Conservation (phyloP, 2,888 invertebrate species). For the Oscheius onirici region DNA sequence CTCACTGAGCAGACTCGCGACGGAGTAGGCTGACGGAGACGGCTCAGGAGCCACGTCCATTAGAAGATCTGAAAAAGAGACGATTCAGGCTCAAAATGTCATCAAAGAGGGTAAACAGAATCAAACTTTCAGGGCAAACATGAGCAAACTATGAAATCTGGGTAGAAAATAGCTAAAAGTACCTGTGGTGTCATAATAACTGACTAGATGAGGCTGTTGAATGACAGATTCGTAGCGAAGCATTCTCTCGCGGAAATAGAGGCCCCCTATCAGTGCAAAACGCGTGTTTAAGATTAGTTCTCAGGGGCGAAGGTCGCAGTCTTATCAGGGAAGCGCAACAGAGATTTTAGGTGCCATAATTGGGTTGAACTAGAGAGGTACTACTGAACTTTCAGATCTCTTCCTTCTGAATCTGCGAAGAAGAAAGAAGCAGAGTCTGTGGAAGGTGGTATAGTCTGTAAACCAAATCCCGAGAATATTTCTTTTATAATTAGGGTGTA, state of each 20-base stretch:
- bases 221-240: constrained; percentile 17
- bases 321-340: constrained; percentile 17
- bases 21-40: constrained; percentile 25
- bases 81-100: not conserved
- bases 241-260: not conserved
- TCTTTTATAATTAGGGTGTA: too few relatives aligned
- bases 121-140: not conserved
- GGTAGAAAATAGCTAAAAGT: not conserved
- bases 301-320: constrained; percentile 23
- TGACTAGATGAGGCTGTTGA: not conserved
- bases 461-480: too few relatives aligned
- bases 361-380: not conserved
- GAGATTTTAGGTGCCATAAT: constrained; percentile 17
- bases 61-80: not conserved
- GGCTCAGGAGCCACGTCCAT: constrained; percentile 30
- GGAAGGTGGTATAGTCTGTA: too few relatives aligned
- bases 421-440: too few relatives aligned
- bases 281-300: constrained; percentile 22
- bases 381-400: too few relatives aligned
- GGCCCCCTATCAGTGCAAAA: not conserved
- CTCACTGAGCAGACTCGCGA: constrained; percentile 32
- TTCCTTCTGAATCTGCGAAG: too few relatives aligned
- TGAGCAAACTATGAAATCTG: not conserved
- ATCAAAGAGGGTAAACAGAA: not conserved
- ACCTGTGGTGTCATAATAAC: not conserved